Evolutionary conservation across 2,888 invertebrate genomes (phyloP), one percentile per base, ranked within the genome.

Genomic region (Drosophila subsilvestris): DNA sequence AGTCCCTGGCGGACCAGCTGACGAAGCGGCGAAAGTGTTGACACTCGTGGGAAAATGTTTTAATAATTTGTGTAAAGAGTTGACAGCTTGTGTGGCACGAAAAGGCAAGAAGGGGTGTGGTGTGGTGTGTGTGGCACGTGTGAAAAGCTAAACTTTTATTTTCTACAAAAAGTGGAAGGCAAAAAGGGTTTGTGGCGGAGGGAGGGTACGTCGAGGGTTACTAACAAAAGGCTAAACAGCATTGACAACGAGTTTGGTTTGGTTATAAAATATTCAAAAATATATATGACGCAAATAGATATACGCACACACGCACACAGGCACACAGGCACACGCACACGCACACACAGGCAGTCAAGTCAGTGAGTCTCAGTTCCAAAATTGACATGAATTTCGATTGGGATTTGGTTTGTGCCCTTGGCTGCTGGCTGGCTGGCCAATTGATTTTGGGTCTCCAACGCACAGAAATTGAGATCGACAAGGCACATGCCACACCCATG

Each of bases 41-140:
- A 83, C 83, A 83, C 86, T 74, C 88, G 78, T 86, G 85, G 88
- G 88, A 87, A 86, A 86, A 87, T 83, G 83, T 75, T 86, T 87
- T 83, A 86, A 86, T 86, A 86, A 86, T 87, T 83, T 78, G 83
- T 75, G 81, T 70, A 81, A 81, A 86, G 86, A 82, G 87, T 83
- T 86, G 85, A 81, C 88, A 86, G 79, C 72, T 56, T 59, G 56
- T 42, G 57, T 61, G 67, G 56, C 32, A n/a, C 37, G 14, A 55
- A 59, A 32, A 37, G 37, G 37, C 8, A 47, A 25, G 10, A 54
- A 66, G 37, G 45, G 63, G 65, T 48, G 71, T 37, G 14, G 8
- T 27, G 2, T 27, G 27, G 27, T 37, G 14, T 37, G 14, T 25
- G 63, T 49, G 25, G 48, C 65, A 71, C 60, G 76, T 76, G 82